Base-by-base conservation (phyloP, 2,113 vertebrate genomes). In the Grammomys surdaster region DNA sequence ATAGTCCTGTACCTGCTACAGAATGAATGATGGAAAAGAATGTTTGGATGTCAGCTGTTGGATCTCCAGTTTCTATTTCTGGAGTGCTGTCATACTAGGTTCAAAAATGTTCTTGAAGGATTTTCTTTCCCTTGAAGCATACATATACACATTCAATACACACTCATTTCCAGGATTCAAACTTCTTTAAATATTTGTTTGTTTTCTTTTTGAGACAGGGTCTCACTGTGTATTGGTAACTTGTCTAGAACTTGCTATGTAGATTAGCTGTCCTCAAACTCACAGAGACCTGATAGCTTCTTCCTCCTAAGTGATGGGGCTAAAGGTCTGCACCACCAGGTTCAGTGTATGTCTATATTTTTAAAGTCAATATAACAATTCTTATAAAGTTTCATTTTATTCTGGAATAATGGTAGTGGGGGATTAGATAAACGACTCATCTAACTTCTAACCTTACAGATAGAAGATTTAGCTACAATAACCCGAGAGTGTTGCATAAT, bases 321-420 rank as follows among this genome's bases (percentile, higher is more conserved):
- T 58, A 82, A 24, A 58, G 78, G 5, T 12, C 56, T 58, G 20
- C 3, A 58, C 10, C 11, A 81, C 36, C 6, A 4, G 54, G 54
- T 10, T 82, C 51, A 81, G 51, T 46, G 36, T 56, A 81, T 56
- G 19, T 33, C 10, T 40, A 24, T n/a, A 58, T 82, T 94, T 48
- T 76, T 75, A 72, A 69, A n/a, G n/a, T 63, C 40, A 9, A 85
- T 88, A 10, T 51, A 63, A 20, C 14, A 92, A 93, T 82, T 82
- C 87, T 10, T 70, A 17, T 40, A 96, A 87, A 33, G 26, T 91
- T 86, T 86, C 1, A n/a, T 93, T 97, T 70, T 88, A 75, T 76
- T 90, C 4, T 90, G 36, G 43, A 93, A 88, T 92, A 65, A 91
- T 91, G 43, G 22, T 88, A 24, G 36, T 90, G 11, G 22, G 7